Evolutionary conservation across 2,888 invertebrate species (phyloP).

Genomic region (Smittia sp.): DNA sequence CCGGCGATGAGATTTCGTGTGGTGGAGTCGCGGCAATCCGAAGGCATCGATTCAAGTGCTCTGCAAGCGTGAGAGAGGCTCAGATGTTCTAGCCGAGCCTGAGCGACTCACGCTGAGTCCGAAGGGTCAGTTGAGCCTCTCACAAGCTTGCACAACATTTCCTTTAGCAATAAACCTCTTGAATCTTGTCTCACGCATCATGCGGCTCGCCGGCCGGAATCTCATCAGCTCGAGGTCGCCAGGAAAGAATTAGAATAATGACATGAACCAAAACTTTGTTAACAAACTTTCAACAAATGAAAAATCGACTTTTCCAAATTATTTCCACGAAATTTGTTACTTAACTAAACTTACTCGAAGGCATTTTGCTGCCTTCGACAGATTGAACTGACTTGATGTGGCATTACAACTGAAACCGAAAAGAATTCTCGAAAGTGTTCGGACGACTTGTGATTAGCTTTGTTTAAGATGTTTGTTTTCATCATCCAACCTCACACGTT

Average conservation of each 20-base stretch:
- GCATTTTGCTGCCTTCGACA: conserved; percentile 4
- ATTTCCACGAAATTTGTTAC: conserved; percentile 14
- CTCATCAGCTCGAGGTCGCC: conserved; percentile 17
- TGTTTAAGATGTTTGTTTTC: conserved; percentile 11
- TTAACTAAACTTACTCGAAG: neutral
- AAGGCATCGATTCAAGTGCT: too few species aligned
- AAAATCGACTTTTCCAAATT: conserved; percentile 35
- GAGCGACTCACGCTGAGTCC: neutral
- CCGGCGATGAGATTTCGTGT: conserved; percentile 1
- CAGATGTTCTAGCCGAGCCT: neutral
- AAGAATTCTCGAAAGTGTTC: conserved; percentile 29
- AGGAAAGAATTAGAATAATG: conserved; percentile 6
- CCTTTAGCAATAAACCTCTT: neutral
- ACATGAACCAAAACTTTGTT: conserved; percentile 38
- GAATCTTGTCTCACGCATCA: neutral
- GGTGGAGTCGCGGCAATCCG: too few species aligned
- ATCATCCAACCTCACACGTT: conserved; percentile 28
- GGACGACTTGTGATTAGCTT: conserved; percentile 35
- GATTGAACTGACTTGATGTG: neutral
- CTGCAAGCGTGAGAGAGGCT: neutral
- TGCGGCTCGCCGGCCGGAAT: neutral
- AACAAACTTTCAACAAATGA: conserved; percentile 34
- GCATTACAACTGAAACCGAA: neutral
- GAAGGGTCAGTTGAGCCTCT: neutral
- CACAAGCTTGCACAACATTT: neutral